Evolutionary conservation across 2,113 vertebrate species (phyloP), one percentile per base, ranked within the genome.

Genomic region (Lophochroa leadbeateri): DNA sequence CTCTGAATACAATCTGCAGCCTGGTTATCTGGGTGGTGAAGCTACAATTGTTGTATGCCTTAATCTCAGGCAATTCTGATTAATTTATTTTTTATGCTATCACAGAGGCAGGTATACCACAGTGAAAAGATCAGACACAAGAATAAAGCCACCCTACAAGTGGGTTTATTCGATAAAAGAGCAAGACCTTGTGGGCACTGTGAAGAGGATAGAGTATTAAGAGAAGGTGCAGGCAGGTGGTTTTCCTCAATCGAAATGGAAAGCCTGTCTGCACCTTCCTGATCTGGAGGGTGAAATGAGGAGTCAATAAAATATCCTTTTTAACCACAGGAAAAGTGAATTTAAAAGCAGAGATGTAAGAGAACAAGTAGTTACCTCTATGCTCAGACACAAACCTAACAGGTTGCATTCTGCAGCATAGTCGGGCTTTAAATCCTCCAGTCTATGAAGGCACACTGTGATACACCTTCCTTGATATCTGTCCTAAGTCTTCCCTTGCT

Each of bases 391-490:
- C 53, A 49, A 72, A 31, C 35, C 63, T 49, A 47, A 25, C 24
- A 15, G 31, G 21, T 1, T 2, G 35, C 8, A 5, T 27, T 25
- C 43, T 6, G 57, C n/a, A 47, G 52, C 7, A 2, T 25, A 20
- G 47, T 4, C 0, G 1, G 49, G 65, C 23, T 58, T 52, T 8
- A 37, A 65, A 19, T 14, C 33, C 60, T 52, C 50, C 49, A 2
- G 49, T 9, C 65, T 13, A 47, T 24, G 5, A 12, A 16, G 27
- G 7, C 0, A 4, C 35, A 9, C 0, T 3, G 20, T 14, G 7
- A 17, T 39, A 49, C 5, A 17, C 10, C 46, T 43, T 39, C 23
- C 76, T 19, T 28, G 31, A 1, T 15, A 10, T 10, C 17, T 9
- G 5, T 28, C 55, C 33, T 2, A 43, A 19, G 27, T 39, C 17